A percentile compares a stretch with the other conserved stretches of the same genome.
These are phyloP conservation scores for Ctenosaura bakeri DNA, from an alignment of 2,797 vertebrate species.

Conservation along the genomic window DNA sequence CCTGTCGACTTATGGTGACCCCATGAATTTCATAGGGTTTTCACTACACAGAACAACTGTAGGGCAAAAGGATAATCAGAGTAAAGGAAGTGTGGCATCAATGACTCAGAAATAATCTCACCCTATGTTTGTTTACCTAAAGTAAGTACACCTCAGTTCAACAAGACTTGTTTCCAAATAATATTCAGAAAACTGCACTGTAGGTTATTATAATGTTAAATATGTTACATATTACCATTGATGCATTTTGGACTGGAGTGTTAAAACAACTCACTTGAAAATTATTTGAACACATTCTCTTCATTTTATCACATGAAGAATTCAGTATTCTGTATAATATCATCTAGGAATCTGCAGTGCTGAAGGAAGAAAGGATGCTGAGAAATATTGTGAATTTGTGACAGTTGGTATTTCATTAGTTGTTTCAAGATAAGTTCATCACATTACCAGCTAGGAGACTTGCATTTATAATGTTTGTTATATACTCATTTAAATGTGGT, in stretches of 20 bases:
- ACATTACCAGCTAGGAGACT: neutral
- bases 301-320: neutral
- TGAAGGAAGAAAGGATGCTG: neutral
- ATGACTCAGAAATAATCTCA: neutral
- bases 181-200: neutral
- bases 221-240: neutral
- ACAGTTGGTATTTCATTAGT: neutral
- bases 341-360: accelerated
- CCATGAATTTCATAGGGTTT: too few species aligned
- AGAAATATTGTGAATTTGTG: neutral
- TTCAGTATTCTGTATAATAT: accelerated
- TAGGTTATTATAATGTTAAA: neutral
- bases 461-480: neutral
- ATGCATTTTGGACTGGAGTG: neutral
- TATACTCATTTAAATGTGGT: neutral
- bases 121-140: neutral
- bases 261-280: neutral
- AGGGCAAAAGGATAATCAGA: neutral
- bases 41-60: neutral
- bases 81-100: neutral
- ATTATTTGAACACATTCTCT: accelerated
- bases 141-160: neutral
- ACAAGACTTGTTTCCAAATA: neutral
- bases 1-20: too few species aligned
- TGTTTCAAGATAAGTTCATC: neutral